These are phyloP conservation scores for Apocrypta bakeri DNA, from an alignment of 1,140 invertebrate species.

Conservation along the genomic window DNA sequence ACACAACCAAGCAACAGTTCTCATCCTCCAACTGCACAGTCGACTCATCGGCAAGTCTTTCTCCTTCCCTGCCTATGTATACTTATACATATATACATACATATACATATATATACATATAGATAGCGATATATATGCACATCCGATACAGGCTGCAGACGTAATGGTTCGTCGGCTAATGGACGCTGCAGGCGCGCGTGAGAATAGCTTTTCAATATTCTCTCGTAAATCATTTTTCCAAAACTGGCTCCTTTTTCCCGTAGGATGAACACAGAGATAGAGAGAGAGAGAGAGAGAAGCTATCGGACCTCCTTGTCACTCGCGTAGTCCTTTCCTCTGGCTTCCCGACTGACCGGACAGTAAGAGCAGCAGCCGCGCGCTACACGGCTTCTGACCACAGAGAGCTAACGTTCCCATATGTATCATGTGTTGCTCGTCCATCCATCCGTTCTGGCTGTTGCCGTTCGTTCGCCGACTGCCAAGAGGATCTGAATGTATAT, in stretches of 20 bases:
- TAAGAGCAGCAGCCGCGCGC: constrained; percentile 26
- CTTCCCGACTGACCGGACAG: constrained; percentile 5
- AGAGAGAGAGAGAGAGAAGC: background rate
- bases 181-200: constrained; percentile 6
- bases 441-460: constrained; percentile 55
- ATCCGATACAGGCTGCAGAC: no score
- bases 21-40: no score
- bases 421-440: constrained; percentile 72
- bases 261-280: background rate
- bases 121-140: no score
- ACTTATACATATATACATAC: no score
- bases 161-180: constrained; percentile 11
- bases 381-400: constrained; percentile 71
- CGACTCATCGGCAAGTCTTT: background rate
- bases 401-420: constrained; percentile 74
- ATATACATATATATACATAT: no score
- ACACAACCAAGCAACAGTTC: no score
- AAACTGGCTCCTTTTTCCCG: constrained; percentile 10
- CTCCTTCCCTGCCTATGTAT: background rate
- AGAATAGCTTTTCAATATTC: constrained; percentile 23
- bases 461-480: background rate
- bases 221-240: constrained; percentile 42
- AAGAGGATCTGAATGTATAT: background rate
- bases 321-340: background rate
- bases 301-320: background rate